Evolutionary conservation across 2,797 vertebrate species (phyloP), one percentile per base, ranked within the genome.

Genomic region (Danio albolineatus): DNA sequence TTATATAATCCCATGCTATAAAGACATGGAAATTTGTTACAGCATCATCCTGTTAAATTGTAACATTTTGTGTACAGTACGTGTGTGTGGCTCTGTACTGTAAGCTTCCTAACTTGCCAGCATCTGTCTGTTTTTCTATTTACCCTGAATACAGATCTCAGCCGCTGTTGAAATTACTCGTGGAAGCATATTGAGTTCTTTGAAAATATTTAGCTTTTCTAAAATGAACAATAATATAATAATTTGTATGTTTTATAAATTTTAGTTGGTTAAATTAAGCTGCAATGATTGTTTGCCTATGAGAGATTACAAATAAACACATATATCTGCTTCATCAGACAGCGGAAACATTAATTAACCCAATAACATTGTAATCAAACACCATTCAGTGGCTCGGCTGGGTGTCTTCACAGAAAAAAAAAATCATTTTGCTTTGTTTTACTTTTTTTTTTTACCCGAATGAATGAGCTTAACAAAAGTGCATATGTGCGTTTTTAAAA

Each of bases 341-440:
- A 72, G 17, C 21, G 51, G 49, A 65, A 76, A 76, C 39, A 44
- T 17, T 44, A 43, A 76, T 65, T 56, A n/a, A 54, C 39, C 1
- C 51, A 66, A 56, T 66, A 28, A 56, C 7, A 28, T 7, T 16
- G 10, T 56, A 66, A 57, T 69, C 75, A 78, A 78, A 69, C 65
- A 19, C 19, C 9, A 44, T 66, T 76, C 19, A 38, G 49, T 7
- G 1, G 14, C 61, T 56, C 10, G 0, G 51, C 17, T 76, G 39
- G 61, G 6, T 43, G 49, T 56, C 61, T 69, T 36, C 43, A n/a
- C 48, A 44, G 17, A 41, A 66, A 65, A 56, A n/a, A 44, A 21
- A 21, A 65, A n/a, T 28, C 0, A 7, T 64, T 41, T 17, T 51
- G 2, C 46, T 10, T 10, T 19, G 6, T 0, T 53, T 28, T 3